phyloP scores from a whole-genome alignment of 2,113 vertebrate species.

The Nothoprocta perdicaria region DNA sequence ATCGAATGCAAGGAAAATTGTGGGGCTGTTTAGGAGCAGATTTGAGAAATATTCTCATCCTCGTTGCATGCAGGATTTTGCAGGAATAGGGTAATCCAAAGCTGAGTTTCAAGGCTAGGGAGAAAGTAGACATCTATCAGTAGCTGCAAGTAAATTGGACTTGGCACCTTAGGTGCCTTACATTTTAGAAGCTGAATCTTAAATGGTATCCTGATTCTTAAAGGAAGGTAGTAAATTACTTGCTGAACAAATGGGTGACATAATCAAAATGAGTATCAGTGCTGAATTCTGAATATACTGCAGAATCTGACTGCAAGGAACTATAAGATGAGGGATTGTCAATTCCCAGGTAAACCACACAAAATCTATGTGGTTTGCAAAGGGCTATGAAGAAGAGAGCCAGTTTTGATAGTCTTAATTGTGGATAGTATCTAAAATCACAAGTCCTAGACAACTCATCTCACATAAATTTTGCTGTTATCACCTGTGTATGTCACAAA shows the following conservation, averaged over 20 bases:
- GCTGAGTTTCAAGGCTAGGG: neutral
- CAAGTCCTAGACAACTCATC: neutral
- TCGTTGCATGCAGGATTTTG: neutral
- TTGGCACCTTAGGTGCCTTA: slow-evolving; percentile 75
- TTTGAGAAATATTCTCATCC: neutral
- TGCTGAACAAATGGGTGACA: slow-evolving; percentile 56
- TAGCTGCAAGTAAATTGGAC: slow-evolving; percentile 69
- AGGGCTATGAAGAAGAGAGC: neutral
- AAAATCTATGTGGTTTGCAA: neutral
- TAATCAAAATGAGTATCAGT: slow-evolving; percentile 61
- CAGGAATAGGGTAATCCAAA: neutral
- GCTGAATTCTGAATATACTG: slow-evolving; percentile 21
- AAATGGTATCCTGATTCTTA: slow-evolving; percentile 68
- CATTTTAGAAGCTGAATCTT: slow-evolving; percentile 69
- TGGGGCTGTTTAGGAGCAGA: neutral
- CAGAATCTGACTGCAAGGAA: neutral
- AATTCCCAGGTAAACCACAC: neutral
- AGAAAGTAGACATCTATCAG: slow-evolving; percentile 64
- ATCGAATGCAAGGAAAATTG: neutral
- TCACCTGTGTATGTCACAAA: neutral
- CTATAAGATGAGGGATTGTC: neutral
- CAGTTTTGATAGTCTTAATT: neutral
- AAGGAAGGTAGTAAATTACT: slow-evolving; percentile 64
- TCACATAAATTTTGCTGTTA: neutral
- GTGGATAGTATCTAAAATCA: neutral